Conservation (phyloP, 2,797 vertebrate genomes). For the Lepilemur ruficaudatus region DNA sequence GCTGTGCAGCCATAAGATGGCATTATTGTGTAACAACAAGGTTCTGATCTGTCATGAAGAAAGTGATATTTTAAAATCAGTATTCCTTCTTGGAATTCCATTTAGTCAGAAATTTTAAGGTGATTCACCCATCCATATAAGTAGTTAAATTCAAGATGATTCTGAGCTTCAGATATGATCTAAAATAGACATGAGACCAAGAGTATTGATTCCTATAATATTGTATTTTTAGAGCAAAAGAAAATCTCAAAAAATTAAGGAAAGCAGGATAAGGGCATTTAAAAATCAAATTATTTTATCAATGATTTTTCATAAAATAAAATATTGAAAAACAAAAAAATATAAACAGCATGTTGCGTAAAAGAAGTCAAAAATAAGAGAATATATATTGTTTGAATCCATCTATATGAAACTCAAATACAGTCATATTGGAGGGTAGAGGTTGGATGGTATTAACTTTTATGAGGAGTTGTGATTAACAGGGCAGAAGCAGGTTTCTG, state of each 20-base stretch:
- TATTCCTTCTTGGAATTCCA: neutral
- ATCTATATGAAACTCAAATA: neutral
- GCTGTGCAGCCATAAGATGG: constrained; percentile 66
- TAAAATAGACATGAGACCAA: neutral
- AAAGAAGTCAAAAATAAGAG: neutral
- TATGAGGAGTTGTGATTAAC: neutral
- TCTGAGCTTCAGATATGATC: neutral
- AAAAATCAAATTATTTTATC: neutral
- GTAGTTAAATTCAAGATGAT: neutral
- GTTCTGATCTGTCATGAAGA: neutral
- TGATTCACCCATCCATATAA: neutral
- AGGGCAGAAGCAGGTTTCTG: neutral
- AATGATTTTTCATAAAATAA: neutral
- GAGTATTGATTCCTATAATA: neutral
- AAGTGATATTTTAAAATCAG: neutral
- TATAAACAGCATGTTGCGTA: neutral
- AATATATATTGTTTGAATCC: neutral
- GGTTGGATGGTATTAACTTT: neutral
- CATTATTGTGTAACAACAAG: constrained; percentile 69
- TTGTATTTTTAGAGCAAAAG: neutral
- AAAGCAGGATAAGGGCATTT: neutral
- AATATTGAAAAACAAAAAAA: neutral
- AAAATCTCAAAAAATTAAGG: neutral
- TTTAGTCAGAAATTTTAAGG: neutral
- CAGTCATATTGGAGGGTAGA: neutral